Percentiles rank a stretch among this genome's conserved stretches.
phyloP scores from a whole-genome alignment of 1,140 invertebrate species.

The Ceratina australensis region DNA sequence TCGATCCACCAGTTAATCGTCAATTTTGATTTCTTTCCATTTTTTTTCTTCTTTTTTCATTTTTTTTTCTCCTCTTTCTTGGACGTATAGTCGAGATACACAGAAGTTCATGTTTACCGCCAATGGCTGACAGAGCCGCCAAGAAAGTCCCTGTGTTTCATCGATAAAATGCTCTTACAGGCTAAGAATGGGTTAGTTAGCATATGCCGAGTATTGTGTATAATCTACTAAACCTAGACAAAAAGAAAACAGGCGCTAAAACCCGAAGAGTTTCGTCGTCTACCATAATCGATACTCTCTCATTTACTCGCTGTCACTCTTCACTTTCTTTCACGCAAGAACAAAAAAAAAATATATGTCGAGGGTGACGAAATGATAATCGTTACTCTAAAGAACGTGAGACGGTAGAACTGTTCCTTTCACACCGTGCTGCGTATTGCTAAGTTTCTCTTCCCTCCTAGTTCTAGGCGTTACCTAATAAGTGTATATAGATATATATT shows the following conservation, averaged over 20 bases:
- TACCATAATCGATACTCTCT: constrained; percentile 16
- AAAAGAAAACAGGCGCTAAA: not conserved
- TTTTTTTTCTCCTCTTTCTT: not conserved
- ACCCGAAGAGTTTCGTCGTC: not conserved
- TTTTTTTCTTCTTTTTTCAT: not conserved
- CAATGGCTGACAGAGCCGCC: constrained; percentile 34
- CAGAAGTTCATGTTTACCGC: not conserved
- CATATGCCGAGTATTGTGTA: constrained; percentile 77
- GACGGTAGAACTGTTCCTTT: constrained; percentile 10
- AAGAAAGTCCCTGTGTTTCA: constrained; percentile 48
- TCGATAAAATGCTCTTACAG: constrained; percentile 59
- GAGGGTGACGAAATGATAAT: not conserved
- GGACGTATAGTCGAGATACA: constrained; percentile 35
- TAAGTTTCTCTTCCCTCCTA: constrained; percentile 51
- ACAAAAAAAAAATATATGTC: not conserved
- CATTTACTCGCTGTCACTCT: constrained; percentile 20
- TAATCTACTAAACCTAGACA: constrained; percentile 57
- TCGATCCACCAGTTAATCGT: constrained; percentile 27
- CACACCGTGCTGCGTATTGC: constrained; percentile 58
- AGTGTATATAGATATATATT: constrained; percentile 52
- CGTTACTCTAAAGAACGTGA: not conserved
- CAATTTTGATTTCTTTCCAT: not conserved
- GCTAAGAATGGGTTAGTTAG: constrained; percentile 58
- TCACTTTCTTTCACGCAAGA: not conserved
- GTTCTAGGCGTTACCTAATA: constrained; percentile 58